phyloP scores from a whole-genome alignment of 2,888 invertebrate species.

The Cephus pulcher region DNA sequence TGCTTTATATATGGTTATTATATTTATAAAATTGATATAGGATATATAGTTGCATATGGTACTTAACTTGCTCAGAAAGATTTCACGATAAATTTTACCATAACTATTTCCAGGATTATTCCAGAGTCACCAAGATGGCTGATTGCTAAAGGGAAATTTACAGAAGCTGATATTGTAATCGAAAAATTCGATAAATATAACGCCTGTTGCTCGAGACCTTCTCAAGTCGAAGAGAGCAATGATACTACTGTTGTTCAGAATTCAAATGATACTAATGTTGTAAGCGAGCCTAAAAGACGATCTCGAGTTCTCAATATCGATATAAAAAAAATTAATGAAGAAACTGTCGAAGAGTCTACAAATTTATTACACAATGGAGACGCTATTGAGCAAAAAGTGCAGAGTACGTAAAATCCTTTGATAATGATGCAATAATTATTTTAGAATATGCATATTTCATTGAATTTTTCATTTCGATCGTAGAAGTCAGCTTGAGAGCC shows the following conservation, averaged over 20 bases:
- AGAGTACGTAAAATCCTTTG: constrained; percentile 22
- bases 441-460: background rate
- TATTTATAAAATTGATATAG: constrained; percentile 1
- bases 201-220: constrained; percentile 41
- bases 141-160: constrained; percentile 52
- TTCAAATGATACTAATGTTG: constrained; percentile 33
- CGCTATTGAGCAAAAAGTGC: constrained; percentile 16
- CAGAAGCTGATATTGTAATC: constrained; percentile 57
- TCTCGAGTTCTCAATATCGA: constrained; percentile 35
- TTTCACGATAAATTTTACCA: background rate
- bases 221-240: constrained; percentile 23
- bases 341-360: constrained; percentile 38
- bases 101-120: constrained; percentile 52
- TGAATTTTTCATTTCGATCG: background rate
- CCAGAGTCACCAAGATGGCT: constrained; percentile 66
- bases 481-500: constrained; percentile 24
- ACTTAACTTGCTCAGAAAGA: background rate
- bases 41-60: background rate
- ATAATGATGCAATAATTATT: background rate
- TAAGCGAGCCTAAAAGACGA: constrained; percentile 48
- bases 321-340: constrained; percentile 16
- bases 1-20: constrained; percentile 63
- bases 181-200: constrained; percentile 58
- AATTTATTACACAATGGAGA: constrained; percentile 38
- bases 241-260: constrained; percentile 19